Percentiles rank a stretch among this genome's conserved stretches.
These are phyloP conservation scores for Hydroisotoma schaefferi DNA, from an alignment of 2,888 invertebrate genomes.

Conservation along the genomic window DNA sequence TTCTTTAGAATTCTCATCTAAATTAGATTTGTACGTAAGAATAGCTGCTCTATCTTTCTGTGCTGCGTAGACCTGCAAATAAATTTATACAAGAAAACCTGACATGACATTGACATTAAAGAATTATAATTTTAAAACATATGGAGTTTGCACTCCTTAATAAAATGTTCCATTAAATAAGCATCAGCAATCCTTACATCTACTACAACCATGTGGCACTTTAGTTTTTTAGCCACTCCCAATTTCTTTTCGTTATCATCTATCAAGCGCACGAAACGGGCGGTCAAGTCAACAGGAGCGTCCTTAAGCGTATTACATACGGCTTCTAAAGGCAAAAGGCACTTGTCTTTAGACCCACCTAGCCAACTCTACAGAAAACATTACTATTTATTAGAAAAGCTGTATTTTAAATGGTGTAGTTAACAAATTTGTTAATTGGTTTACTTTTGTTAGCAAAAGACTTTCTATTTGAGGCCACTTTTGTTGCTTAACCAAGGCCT, in stretches of 20 bases:
- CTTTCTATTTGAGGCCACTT: constrained; percentile 64
- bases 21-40: constrained; percentile 61
- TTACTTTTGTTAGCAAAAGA: constrained; percentile 63
- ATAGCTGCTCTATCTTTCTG: constrained; percentile 64
- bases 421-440: too few relatives aligned
- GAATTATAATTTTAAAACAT: too few relatives aligned
- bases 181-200: constrained; percentile 55
- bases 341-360: constrained; percentile 54
- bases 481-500: constrained; percentile 60
- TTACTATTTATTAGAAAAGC: not conserved
- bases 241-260: constrained; percentile 60
- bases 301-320: constrained; percentile 54
- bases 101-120: too few relatives aligned
- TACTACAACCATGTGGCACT: constrained; percentile 65
- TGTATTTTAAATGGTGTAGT: not conserved
- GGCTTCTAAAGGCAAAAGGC: constrained; percentile 54
- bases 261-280: constrained; percentile 59
- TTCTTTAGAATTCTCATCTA: constrained; percentile 65
- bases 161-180: too few relatives aligned
- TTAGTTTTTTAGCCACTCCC: constrained; percentile 61
- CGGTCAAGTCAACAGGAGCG: constrained; percentile 55
- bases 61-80: constrained; percentile 54
- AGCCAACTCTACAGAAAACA: constrained; percentile 54
- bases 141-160: too few relatives aligned
- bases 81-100: not conserved